phyloP scores from a whole-genome alignment of 2,888 invertebrate species.

The Ophonus ardosiacus region DNA sequence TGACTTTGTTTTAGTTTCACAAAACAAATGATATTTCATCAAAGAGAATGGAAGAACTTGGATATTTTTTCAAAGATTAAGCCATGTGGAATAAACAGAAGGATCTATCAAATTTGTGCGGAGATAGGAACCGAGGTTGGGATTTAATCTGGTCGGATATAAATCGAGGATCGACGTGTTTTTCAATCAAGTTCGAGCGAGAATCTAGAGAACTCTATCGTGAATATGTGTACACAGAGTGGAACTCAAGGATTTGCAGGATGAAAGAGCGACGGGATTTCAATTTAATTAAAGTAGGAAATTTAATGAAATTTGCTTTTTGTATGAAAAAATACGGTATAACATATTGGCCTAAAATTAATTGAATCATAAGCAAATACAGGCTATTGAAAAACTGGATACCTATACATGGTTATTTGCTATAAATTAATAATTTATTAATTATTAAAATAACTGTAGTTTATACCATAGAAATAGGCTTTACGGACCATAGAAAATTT shows the following conservation, averaged over 20 bases:
- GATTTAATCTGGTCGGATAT: slow-evolving; percentile 29
- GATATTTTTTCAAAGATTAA: neutral
- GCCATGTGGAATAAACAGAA: neutral
- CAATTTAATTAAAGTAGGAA: neutral
- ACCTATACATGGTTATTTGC: no score
- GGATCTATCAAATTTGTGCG: slow-evolving; percentile 7
- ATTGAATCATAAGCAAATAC: neutral
- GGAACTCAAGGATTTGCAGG: neutral
- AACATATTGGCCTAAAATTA: neutral
- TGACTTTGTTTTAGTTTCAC: neutral
- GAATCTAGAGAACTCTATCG: neutral
- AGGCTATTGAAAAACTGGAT: no score
- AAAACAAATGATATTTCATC: neutral
- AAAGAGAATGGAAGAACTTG: neutral
- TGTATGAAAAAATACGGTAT: neutral
- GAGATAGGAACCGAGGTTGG: neutral
- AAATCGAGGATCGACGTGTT: slow-evolving; percentile 16
- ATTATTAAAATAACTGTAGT: no score
- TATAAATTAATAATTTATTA: no score
- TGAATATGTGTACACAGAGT: neutral
- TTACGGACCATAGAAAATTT: no score
- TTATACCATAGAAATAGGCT: no score
- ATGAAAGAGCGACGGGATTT: neutral
- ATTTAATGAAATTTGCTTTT: neutral
- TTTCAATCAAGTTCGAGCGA: slow-evolving; percentile 24